Evolutionary conservation across 2,797 vertebrate species (phyloP).

Genomic region (Catostomus latipinnis): DNA sequence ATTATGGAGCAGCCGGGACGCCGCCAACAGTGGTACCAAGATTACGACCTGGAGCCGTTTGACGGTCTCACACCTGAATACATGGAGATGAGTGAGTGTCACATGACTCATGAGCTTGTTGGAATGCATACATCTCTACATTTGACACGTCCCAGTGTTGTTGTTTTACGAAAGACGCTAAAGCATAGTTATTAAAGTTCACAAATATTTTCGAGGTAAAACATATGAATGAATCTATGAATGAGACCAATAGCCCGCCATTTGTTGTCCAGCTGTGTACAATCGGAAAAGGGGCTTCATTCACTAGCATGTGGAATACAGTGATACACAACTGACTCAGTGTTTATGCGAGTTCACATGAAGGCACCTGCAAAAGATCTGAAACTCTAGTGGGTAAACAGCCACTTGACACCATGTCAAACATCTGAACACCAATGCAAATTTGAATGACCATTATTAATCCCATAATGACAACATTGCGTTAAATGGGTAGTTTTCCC

Average conservation of each 20-base stretch:
- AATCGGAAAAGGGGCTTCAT: slow-evolving; percentile 14
- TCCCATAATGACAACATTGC: slow-evolving; percentile 1
- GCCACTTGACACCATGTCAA: not conserved
- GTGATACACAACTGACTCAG: slow-evolving; percentile 46
- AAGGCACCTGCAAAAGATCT: slow-evolving; percentile 8
- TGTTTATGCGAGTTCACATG: slow-evolving; percentile 18
- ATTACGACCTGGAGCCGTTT: slow-evolving; percentile 90
- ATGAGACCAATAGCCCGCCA: not conserved
- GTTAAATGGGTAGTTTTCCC: no score
- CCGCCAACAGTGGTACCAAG: slow-evolving; percentile 91
- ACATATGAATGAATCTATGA: slow-evolving; percentile 16
- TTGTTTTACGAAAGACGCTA: not conserved
- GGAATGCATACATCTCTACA: not conserved
- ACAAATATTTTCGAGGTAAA: not conserved
- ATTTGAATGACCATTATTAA: slow-evolving; percentile 29
- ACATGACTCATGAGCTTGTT: not conserved
- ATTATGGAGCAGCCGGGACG: slow-evolving; percentile 73
- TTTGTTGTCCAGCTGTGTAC: slow-evolving; percentile 44
- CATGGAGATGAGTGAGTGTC: slow-evolving; percentile 98
- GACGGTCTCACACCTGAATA: slow-evolving; percentile 96
- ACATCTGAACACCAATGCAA: slow-evolving; percentile 28
- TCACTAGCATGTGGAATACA: slow-evolving; percentile 36
- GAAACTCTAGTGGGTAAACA: slow-evolving; percentile 1
- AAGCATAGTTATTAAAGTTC: not conserved
- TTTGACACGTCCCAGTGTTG: not conserved